Base-by-base conservation (phyloP, 2,888 invertebrate species). In the Strigamia maritima region DNA sequence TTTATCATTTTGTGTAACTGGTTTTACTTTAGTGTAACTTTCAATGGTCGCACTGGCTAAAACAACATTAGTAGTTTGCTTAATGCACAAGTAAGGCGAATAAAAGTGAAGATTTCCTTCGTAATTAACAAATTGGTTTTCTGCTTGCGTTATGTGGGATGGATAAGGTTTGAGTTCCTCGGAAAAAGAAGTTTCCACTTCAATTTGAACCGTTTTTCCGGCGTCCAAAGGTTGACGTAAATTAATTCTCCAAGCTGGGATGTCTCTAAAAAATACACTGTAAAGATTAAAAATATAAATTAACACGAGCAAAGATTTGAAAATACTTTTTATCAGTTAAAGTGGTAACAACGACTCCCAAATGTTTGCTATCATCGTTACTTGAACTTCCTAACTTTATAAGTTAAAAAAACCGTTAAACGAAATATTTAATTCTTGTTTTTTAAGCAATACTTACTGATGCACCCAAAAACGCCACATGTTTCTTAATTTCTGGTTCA, bases 51-150 rank as follows among this genome's bases (percentile, higher is more conserved):
- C 90, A 0, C 95, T 92, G 75, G 93, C 91, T 78, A 95, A 86
- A 60, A 90, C 88, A 8, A 98, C 90, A 12, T 89, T 91, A 0
- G 96, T 94, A 82, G 92, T 94, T 86, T 98, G 97, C 54, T 92
- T 91, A 0, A 86, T 86, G 0, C 94, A 92, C 80, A 88, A 85
- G 86, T 98, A 99, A 0, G 96, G 94, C 0, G 93, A 90, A 85
- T 91, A 95, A 79, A 93, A 89, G 85, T 95, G 94, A 80, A 94
- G 89, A 84, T 92, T 94, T 31, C 96, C 97, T 82, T 89, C 90
- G 85, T 93, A 98, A 82, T 93, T 90, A 0, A 99, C 94, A 81
- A 96, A 89, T 84, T 99, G 99, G 83, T 94, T 94, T 84, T 99
- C 98, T 81, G 93, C 92, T 86, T 99, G 99, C 0, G 91, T 89